These are phyloP conservation scores for Blera fallax DNA, from an alignment of 2,888 invertebrate genomes.

Conservation along the genomic window DNA sequence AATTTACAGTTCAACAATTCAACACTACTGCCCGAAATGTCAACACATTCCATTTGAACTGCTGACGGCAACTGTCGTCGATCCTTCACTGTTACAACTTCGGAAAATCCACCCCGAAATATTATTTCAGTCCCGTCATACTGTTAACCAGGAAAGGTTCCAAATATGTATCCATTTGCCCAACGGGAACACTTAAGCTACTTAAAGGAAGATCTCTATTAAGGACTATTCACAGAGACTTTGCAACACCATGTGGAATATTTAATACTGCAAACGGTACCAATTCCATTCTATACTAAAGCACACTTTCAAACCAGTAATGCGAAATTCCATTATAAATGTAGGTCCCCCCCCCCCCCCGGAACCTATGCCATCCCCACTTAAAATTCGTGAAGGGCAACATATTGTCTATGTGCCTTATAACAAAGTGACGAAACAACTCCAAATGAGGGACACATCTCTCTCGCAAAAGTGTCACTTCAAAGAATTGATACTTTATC, in stretches of 20 bases:
- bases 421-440: conserved; percentile 21
- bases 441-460: conserved; percentile 25
- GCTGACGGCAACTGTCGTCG: neutral
- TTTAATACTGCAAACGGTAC: conserved; percentile 29
- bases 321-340: conserved; percentile 47
- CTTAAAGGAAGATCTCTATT: conserved; percentile 14
- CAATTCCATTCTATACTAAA: conserved; percentile 18
- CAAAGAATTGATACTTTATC: conserved; percentile 62
- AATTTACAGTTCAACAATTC: neutral
- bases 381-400: neutral
- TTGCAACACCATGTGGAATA: conserved; percentile 6
- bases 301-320: conserved; percentile 17
- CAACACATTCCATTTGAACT: neutral
- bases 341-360: neutral
- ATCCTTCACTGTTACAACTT: neutral
- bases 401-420: conserved; percentile 33
- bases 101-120: neutral
- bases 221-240: conserved; percentile 7
- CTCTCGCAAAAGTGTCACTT: conserved; percentile 46
- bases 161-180: neutral
- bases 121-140: neutral
- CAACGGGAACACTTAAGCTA: conserved; percentile 14
- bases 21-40: neutral
- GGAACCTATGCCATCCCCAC: neutral
- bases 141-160: neutral